Base-by-base conservation (phyloP, 1,140 invertebrate species). In the Ceratoteleas bidentatus region DNA sequence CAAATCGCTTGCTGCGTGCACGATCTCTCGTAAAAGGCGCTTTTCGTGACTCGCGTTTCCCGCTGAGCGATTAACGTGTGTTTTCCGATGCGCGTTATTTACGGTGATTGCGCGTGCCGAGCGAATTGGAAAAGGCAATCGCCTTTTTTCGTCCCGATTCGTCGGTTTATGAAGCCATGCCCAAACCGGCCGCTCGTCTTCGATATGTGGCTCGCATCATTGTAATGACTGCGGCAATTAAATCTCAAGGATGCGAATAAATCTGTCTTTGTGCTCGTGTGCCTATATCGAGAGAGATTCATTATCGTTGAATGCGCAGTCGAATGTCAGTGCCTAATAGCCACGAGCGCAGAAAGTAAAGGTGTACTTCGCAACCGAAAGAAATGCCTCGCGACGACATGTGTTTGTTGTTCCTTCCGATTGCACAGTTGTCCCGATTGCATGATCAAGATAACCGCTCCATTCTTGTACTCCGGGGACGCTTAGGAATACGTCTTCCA, bases 321-420 rank as follows among this genome's bases (percentile, higher is more conserved):
- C 82, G 77, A 84, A 80, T 74, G 82, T 77, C 82, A 74, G 73
- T 74, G 68, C 74, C 76, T 84, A 84, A 84, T 84, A 79, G 82
- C 77, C 80, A 82, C 74, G 58, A 82, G 80, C 65, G 16, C 60
- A 74, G 73, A 77, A 77, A 82, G 68, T 62, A 82, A 82, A 82
- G 79, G 79, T 82, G 75, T 74, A 69, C 75, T 73, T 68, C 45
- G 73, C 60, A 62, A 72, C 36, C 72, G 62, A 82, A 73, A 76
- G 79, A 82, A 72, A 82, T 72, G 62, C 68, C 57, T 77, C 47
- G 73, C 79, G 68, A 81, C 72, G 79, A 82, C 79, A 82, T 82
- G 73, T 82, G 79, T 82, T 82, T 81, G 79, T 81, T 81, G 79
- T 82, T 82, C 73, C 79, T 82, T 82, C 79, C 79, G 79, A 82